A percentile compares a stretch with the other conserved stretches of the same genome.
Conservation (phyloP, 1,140 invertebrate genomes). For the Hetaerina americana region DNA sequence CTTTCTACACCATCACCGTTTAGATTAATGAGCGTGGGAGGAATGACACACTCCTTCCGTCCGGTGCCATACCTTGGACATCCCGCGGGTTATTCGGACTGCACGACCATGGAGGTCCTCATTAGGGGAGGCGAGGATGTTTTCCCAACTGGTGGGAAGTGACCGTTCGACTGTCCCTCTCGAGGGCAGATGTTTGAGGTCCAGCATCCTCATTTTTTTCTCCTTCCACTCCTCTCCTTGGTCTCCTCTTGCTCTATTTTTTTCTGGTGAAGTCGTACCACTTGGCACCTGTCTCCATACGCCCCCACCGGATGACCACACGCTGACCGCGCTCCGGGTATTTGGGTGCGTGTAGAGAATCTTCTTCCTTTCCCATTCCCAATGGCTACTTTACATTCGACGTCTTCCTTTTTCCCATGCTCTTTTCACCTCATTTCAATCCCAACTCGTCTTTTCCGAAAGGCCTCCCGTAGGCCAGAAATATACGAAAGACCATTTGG, state of each 20-base stretch:
- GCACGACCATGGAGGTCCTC: not conserved
- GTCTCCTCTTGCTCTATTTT: too few relatives aligned
- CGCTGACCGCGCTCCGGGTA: not conserved
- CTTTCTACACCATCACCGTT: not conserved
- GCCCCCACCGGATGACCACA: not conserved
- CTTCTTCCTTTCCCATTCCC: not conserved
- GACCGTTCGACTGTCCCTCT: not conserved
- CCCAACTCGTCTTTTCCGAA: not conserved
- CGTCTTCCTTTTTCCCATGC: too few relatives aligned
- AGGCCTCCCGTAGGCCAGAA: not conserved
- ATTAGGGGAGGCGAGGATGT: not conserved
- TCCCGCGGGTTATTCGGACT: not conserved
- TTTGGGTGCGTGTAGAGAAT: not conserved
- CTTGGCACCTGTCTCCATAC: not conserved
- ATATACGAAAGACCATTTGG: not conserved
- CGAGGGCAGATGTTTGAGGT: not conserved
- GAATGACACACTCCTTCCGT: not conserved
- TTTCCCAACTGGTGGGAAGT: not conserved
- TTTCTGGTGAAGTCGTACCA: too few relatives aligned
- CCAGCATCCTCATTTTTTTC: too few relatives aligned
- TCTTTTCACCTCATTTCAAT: not conserved
- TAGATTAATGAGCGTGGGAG: too few relatives aligned
- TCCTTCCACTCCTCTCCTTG: too few relatives aligned
- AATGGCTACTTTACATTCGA: not conserved
- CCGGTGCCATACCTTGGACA: not conserved